A percentile compares a stretch with the other conserved stretches of the same genome.
Conservation (phyloP, 2,113 vertebrate genomes). For the Notothenia rossii region DNA sequence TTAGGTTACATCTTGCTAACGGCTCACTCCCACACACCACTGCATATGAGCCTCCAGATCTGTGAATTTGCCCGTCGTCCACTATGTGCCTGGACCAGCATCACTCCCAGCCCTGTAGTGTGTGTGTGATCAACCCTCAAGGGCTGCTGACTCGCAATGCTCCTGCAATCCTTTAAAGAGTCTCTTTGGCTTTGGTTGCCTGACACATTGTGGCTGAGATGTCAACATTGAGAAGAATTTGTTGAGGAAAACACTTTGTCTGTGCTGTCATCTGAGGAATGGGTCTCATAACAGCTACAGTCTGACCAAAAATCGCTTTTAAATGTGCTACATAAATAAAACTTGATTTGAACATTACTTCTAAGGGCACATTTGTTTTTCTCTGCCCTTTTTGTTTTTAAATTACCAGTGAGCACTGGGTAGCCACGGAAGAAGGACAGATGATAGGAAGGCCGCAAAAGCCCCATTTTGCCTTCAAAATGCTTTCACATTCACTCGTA, state of each 20-base stretch:
- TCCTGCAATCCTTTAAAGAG: neutral
- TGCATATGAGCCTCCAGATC: neutral
- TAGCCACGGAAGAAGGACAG: neutral
- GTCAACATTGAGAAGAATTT: neutral
- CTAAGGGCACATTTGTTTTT: neutral
- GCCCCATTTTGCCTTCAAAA: conserved; percentile 21
- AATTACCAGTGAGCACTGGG: neutral
- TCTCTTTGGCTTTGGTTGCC: neutral
- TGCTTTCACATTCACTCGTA: conserved; percentile 19
- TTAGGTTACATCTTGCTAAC: neutral
- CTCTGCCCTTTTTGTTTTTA: neutral
- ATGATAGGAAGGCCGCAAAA: neutral
- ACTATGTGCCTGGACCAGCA: neutral
- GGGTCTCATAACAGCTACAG: neutral
- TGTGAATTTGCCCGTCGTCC: conserved; percentile 6
- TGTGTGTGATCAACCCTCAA: conserved; percentile 19
- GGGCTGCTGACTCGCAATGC: neutral
- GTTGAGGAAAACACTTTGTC: neutral
- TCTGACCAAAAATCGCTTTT: neutral
- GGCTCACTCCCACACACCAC: neutral
- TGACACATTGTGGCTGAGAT: neutral
- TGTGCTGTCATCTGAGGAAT: neutral
- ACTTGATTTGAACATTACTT: neutral
- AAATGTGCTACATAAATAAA: no score
- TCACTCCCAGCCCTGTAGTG: conserved; percentile 2